These are phyloP conservation scores for Diploscapter pachys DNA, from an alignment of 1,140 invertebrate genomes.

Conservation along the genomic window DNA sequence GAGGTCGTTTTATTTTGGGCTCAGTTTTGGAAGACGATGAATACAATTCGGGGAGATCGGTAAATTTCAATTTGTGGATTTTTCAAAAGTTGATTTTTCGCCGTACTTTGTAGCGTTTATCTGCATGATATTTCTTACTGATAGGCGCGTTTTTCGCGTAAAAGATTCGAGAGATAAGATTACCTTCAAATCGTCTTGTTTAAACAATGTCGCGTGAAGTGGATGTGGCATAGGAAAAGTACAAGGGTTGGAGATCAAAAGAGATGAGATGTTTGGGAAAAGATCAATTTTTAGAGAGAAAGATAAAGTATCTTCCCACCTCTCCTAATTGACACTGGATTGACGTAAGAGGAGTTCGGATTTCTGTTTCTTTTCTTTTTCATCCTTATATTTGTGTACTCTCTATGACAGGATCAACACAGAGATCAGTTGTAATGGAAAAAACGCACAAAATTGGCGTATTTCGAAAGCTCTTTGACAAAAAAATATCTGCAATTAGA, in stretches of 20 bases:
- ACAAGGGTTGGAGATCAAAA: not conserved
- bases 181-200: not conserved
- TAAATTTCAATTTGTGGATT: slow-evolving; percentile 19
- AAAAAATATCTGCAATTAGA: not conserved
- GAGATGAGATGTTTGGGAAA: too few relatives aligned
- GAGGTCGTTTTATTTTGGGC: slow-evolving; percentile 44
- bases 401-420: not conserved
- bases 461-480: not conserved
- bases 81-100: slow-evolving; percentile 9
- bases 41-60: slow-evolving; percentile 45
- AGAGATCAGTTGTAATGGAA: not conserved
- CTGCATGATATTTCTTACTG: not conserved
- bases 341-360: too few relatives aligned
- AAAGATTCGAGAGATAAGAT: not conserved
- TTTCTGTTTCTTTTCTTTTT: too few relatives aligned
- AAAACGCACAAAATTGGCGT: not conserved
- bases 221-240: not conserved
- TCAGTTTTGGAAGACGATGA: slow-evolving; percentile 47
- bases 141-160: not conserved
- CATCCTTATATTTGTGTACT: too few relatives aligned
- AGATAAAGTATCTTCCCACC: too few relatives aligned
- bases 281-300: too few relatives aligned
- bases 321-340: too few relatives aligned
- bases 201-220: slow-evolving; percentile 1
- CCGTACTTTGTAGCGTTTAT: not conserved